A percentile compares a stretch with the other conserved stretches of the same genome.
These are phyloP conservation scores for Cryptotis parvus DNA, from an alignment of 2,113 vertebrate genomes.

Conservation along the genomic window DNA sequence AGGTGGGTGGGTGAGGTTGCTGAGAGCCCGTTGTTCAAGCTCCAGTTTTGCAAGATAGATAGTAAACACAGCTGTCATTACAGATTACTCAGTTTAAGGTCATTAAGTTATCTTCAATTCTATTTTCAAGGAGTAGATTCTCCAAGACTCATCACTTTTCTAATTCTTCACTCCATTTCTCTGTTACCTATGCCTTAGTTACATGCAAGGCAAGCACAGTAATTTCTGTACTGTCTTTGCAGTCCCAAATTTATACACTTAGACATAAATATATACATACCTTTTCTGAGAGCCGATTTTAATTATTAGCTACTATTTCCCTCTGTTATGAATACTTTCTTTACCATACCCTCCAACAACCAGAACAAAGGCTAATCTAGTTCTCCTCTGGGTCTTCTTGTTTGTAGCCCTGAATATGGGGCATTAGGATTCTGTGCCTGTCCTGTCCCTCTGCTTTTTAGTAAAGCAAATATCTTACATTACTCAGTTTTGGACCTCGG, in stretches of 20 bases:
- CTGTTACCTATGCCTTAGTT: background rate
- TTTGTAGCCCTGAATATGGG: background rate
- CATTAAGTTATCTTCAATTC: background rate
- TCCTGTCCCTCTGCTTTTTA: background rate
- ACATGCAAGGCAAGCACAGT: too few relatives aligned
- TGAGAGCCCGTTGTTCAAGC: background rate
- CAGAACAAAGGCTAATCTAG: background rate
- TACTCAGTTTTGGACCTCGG: background rate
- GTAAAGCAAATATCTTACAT: background rate
- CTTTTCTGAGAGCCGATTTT: background rate
- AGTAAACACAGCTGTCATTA: slow-evolving; percentile 24
- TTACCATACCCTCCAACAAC: background rate
- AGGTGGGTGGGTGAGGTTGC: background rate
- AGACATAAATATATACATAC: background rate
- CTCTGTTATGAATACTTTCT: background rate
- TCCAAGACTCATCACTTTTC: slow-evolving; percentile 1
- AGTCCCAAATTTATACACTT: too few relatives aligned
- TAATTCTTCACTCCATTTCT: background rate
- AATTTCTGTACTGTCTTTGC: too few relatives aligned
- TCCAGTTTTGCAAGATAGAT: slow-evolving; percentile 5
- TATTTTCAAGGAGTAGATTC: background rate
- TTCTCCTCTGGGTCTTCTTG: background rate
- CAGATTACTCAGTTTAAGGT: slow-evolving; percentile 28
- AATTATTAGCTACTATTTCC: slow-evolving; percentile 5
- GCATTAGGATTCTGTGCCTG: background rate